A percentile compares a stretch with the other conserved stretches of the same genome.
Conservation (phyloP, 2,888 invertebrate genomes). For the Temnothorax rugatulus region DNA sequence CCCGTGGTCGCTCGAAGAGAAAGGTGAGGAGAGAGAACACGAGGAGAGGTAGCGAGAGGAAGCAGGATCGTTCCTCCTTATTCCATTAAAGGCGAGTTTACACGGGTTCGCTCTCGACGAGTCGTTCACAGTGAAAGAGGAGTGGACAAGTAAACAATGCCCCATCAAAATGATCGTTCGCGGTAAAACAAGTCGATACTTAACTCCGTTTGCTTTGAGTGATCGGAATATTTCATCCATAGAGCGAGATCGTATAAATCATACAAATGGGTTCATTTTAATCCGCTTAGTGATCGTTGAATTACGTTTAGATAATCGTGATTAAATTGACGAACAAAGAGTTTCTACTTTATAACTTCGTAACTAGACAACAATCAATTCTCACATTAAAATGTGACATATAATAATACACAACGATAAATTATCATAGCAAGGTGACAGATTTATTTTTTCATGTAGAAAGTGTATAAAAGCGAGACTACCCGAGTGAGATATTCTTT, state of each 20-base stretch:
- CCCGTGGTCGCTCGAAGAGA: conserved; percentile 75
- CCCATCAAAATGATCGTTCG: conserved; percentile 20
- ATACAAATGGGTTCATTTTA: not conserved
- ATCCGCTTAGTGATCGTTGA: not conserved
- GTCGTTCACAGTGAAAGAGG: conserved; percentile 7
- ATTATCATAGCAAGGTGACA: not conserved
- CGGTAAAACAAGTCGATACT: not conserved
- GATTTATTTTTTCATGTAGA: not conserved
- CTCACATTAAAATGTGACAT: not conserved
- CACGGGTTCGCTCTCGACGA: conserved; percentile 41
- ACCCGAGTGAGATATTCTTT: not conserved
- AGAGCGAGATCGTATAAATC: not conserved
- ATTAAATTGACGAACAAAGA: not conserved
- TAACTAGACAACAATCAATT: not conserved
- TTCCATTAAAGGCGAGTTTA: conserved; percentile 53
- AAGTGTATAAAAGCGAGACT: not conserved
- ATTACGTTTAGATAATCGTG: not conserved
- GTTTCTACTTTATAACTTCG: not conserved
- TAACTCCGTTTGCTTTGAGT: not conserved
- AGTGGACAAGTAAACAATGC: conserved; percentile 36
- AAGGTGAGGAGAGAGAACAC: conserved; percentile 56
- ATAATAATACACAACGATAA: not conserved
- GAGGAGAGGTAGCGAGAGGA: conserved; percentile 46
- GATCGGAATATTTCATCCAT: not conserved
- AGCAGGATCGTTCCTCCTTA: conserved; percentile 41